phyloP scores from a whole-genome alignment of 2,113 vertebrate genomes.

The Bujurquina vittata region DNA sequence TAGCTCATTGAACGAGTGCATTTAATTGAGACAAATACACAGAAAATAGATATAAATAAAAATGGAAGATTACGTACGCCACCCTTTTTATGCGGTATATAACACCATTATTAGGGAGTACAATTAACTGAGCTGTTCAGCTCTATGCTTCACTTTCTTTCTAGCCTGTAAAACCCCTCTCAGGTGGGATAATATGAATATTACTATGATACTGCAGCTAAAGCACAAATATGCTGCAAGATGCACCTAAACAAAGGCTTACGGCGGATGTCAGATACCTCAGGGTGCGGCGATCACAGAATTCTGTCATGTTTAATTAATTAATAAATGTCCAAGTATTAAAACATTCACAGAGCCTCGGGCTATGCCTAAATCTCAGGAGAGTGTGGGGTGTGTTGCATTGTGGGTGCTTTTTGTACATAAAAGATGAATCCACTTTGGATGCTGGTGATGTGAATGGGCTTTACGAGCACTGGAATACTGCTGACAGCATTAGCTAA shows the following conservation, averaged over 20 bases:
- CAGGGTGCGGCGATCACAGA: constrained; percentile 53
- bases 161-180: constrained; percentile 5
- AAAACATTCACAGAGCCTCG: constrained; percentile 41
- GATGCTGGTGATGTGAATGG: background rate
- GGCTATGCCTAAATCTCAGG: constrained; percentile 19
- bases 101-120: background rate
- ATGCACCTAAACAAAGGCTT: constrained; percentile 29
- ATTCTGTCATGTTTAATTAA: constrained; percentile 59
- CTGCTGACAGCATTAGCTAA: background rate
- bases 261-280: constrained; percentile 24
- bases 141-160: constrained; percentile 22
- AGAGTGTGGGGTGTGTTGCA: background rate
- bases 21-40: constrained; percentile 24
- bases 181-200: constrained; percentile 52
- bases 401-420: constrained; percentile 11
- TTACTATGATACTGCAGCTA: constrained; percentile 26
- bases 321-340: constrained; percentile 49
- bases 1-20: background rate
- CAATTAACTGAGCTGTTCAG: background rate
- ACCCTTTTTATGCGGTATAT: background rate
- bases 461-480: background rate
- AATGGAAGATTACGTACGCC: background rate
- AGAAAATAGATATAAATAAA: constrained; percentile 2
- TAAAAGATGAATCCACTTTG: constrained; percentile 14
- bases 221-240: background rate